Percentiles rank a stretch among this genome's conserved stretches.
phyloP scores from a whole-genome alignment of 2,797 vertebrate species.

The Sternotherus odoratus region DNA sequence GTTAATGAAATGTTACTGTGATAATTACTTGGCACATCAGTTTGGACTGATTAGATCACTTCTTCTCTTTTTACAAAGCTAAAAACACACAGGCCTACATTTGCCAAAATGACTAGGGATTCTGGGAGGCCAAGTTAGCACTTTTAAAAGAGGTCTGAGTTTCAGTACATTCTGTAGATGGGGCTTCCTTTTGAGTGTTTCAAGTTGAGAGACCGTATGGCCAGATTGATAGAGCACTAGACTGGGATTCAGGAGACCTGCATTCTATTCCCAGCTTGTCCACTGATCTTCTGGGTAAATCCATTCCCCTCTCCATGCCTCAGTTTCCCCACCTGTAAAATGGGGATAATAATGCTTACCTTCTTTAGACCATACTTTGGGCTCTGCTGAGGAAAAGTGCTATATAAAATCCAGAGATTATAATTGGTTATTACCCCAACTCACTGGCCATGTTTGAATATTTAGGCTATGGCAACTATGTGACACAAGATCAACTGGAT shows the following conservation, averaged over 20 bases:
- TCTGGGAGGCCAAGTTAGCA: neutral
- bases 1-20: neutral
- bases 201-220: neutral
- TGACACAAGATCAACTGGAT: neutral
- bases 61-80: neutral
- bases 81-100: rapidly evolving
- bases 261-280: neutral
- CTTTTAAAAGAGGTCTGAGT: neutral
- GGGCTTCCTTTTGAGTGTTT: neutral
- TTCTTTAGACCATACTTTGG: neutral
- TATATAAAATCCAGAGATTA: neutral
- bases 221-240: neutral
- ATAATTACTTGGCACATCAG: neutral
- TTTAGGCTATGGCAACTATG: neutral
- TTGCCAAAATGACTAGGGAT: neutral
- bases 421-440: neutral
- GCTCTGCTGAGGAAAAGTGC: neutral
- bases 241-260: neutral
- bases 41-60: neutral
- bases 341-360: neutral
- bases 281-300: neutral
- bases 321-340: neutral
- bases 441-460: neutral
- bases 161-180: neutral
- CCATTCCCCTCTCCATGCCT: neutral